Conservation (phyloP, 2,888 invertebrate genomes). For the Eumerus sabulonum region DNA sequence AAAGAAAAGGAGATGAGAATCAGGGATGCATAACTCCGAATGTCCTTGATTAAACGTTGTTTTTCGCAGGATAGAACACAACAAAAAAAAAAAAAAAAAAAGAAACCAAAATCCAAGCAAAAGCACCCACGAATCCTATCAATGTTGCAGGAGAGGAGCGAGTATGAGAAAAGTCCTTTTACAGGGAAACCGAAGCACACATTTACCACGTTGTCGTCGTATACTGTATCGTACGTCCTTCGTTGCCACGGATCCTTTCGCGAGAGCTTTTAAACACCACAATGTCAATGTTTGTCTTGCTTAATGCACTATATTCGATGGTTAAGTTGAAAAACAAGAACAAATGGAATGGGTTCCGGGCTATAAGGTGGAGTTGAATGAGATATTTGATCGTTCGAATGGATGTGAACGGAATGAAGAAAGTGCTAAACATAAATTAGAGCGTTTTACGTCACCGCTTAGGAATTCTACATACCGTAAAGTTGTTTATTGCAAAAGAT, state of each 20-base stretch:
- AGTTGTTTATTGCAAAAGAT: slow-evolving; percentile 59
- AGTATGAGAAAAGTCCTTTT: slow-evolving; percentile 6
- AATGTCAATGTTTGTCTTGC: slow-evolving; percentile 67
- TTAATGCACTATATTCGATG: slow-evolving; percentile 61
- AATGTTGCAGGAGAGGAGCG: slow-evolving; percentile 2
- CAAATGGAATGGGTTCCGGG: background rate
- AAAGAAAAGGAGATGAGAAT: no score
- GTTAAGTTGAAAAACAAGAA: slow-evolving; percentile 52
- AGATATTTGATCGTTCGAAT: slow-evolving; percentile 7
- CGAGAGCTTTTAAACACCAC: slow-evolving; percentile 29
- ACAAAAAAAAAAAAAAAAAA: slow-evolving; percentile 1
- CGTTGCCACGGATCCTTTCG: no score
- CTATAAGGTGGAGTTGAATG: background rate
- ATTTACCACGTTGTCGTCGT: slow-evolving; percentile 21
- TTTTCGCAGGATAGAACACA: slow-evolving; percentile 7
- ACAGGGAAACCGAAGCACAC: slow-evolving; percentile 26
- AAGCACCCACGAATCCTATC: background rate
- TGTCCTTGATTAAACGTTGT: slow-evolving; percentile 57
- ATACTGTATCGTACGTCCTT: no score
- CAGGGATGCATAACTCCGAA: slow-evolving; percentile 20
- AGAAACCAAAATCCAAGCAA: slow-evolving; percentile 38
- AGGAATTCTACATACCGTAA: slow-evolving; percentile 60
- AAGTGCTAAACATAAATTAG: slow-evolving; percentile 62
- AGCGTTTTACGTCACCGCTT: slow-evolving; percentile 60
- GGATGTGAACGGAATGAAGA: slow-evolving; percentile 12